Evolutionary conservation across 2,113 vertebrate genomes (phyloP).

Genomic region (Anhinga anhinga): DNA sequence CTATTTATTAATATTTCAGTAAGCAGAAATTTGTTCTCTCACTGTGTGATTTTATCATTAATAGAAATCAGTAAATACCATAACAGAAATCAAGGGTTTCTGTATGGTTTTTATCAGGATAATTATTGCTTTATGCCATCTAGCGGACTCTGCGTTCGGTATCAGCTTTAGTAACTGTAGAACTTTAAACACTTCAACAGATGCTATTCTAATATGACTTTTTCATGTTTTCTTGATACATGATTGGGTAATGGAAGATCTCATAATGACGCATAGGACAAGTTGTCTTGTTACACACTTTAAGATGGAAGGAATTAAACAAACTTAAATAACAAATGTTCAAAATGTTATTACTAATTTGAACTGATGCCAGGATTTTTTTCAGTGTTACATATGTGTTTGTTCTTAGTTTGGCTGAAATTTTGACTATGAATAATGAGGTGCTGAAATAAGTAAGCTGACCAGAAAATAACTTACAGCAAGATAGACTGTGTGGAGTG

Average conservation of each 20-base stretch:
- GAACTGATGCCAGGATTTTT: conserved; percentile 52
- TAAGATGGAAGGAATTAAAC: conserved; percentile 69
- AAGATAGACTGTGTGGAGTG: background rate
- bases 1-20: background rate
- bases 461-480: conserved; percentile 21
- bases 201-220: conserved; percentile 42
- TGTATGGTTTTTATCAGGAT: background rate
- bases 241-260: conserved; percentile 37
- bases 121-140: conserved; percentile 62
- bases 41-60: background rate
- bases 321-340: conserved; percentile 76
- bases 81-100: background rate
- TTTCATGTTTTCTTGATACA: conserved; percentile 45
- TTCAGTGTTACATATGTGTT: conserved; percentile 63
- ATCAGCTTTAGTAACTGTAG: background rate
- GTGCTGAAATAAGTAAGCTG: conserved; percentile 55
- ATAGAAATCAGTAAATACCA: background rate
- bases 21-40: background rate
- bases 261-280: conserved; percentile 48
- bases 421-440: conserved; percentile 69
- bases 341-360: conserved; percentile 74
- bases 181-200: conserved; percentile 9
- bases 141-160: conserved; percentile 27
- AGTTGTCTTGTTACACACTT: conserved; percentile 55
- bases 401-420: conserved; percentile 69